Evolutionary conservation across 2,113 vertebrate genomes (phyloP).

Genomic region (Shinisaurus crocodilurus): DNA sequence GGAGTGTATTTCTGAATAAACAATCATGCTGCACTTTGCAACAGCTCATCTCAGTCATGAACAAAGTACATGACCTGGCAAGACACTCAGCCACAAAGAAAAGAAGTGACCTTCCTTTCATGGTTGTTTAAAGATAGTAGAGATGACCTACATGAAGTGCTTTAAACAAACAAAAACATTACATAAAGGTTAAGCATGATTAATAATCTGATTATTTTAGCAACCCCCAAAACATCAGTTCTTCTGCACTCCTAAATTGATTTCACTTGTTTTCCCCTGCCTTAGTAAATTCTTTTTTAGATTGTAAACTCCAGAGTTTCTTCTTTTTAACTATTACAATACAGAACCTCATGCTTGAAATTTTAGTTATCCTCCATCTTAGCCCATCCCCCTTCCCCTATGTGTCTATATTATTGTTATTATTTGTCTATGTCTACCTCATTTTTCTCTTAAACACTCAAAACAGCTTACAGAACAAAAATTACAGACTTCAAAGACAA

Average conservation of each 20-base stretch:
- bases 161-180: neutral
- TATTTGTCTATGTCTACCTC: too few relatives aligned
- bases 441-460: too few relatives aligned
- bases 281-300: neutral
- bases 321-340: too few relatives aligned
- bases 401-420: neutral
- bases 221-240: neutral
- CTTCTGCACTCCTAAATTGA: neutral
- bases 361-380: neutral
- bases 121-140: neutral
- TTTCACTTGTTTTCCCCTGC: neutral
- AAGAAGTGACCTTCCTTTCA: neutral
- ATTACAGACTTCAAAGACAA: neutral
- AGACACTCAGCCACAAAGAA: neutral
- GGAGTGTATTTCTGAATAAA: neutral
- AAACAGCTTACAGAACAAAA: neutral
- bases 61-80: neutral
- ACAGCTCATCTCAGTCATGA: neutral
- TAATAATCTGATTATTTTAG: neutral
- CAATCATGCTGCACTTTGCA: neutral
- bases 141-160: neutral
- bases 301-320: neutral
- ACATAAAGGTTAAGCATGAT: neutral
- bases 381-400: neutral
- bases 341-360: neutral